These are phyloP conservation scores for Chironomus tepperi DNA, from an alignment of 1,140 invertebrate genomes.

Conservation along the genomic window DNA sequence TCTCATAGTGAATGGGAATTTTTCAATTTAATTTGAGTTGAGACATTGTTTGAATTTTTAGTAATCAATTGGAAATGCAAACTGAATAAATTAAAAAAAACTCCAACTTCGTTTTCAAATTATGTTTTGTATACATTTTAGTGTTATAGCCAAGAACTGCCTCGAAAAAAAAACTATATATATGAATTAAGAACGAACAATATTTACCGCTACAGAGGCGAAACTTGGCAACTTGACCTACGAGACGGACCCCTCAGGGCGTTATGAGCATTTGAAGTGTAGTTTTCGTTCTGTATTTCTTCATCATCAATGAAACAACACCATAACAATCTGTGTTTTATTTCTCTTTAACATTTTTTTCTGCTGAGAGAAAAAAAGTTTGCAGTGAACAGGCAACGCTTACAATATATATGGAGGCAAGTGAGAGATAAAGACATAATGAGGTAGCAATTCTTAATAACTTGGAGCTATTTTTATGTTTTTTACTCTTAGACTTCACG, in stretches of 20 bases:
- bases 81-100: background rate
- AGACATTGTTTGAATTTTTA: slow-evolving; percentile 14
- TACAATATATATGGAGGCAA: background rate
- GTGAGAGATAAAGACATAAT: slow-evolving; percentile 8
- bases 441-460: slow-evolving; percentile 13
- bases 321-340: slow-evolving; percentile 3
- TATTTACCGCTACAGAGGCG: background rate
- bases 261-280: background rate
- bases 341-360: background rate
- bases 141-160: background rate
- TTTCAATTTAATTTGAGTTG: slow-evolving; percentile 11
- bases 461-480: slow-evolving; percentile 13
- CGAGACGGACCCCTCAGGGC: background rate
- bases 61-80: slow-evolving; percentile 13
- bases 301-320: slow-evolving; percentile 18
- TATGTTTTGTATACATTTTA: background rate
- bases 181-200: background rate
- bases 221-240: slow-evolving; percentile 20
- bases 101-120: background rate
- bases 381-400: background rate
- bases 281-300: background rate
- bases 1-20: background rate
- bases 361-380: background rate
- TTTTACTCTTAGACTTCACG: background rate
- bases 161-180: background rate